Percentiles rank a stretch among this genome's conserved stretches.
These are phyloP conservation scores for Hycleus cichorii DNA, from an alignment of 1,140 invertebrate genomes.

Conservation along the genomic window DNA sequence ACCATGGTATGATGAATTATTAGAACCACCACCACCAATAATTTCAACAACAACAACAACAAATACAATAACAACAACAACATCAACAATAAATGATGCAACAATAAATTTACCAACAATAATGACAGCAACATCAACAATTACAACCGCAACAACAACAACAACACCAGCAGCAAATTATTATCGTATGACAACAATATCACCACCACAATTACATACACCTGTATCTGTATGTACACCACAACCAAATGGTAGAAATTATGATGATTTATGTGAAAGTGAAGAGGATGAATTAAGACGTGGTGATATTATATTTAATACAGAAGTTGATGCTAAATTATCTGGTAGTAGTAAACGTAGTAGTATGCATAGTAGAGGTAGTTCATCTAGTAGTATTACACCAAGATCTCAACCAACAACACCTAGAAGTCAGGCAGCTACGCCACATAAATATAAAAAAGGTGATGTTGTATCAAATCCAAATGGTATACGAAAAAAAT, in stretches of 20 bases:
- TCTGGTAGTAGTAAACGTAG: conserved; percentile 78
- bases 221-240: conserved; percentile 44
- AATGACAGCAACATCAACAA: not conserved
- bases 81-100: conserved; percentile 1
- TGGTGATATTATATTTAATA: conserved; percentile 79
- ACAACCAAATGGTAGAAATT: conserved; percentile 55
- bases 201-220: conserved; percentile 45
- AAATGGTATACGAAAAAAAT: conserved; percentile 96
- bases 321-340: conserved; percentile 48
- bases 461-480: conserved; percentile 95
- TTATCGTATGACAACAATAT: conserved; percentile 44
- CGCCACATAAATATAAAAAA: conserved; percentile 96
- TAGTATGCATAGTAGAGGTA: conserved; percentile 83
- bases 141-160: not conserved
- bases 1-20: conserved; percentile 92
- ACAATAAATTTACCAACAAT: not conserved
- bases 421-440: conserved; percentile 77
- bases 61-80: not conserved
- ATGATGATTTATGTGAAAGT: conserved; percentile 79
- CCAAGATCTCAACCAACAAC: conserved; percentile 81
- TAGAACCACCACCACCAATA: conserved; percentile 32
- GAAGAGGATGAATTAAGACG: conserved; percentile 84
- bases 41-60: not conserved
- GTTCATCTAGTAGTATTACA: conserved; percentile 78
- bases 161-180: conserved; percentile 21